These are phyloP conservation scores for Podarcis muralis DNA, from an alignment of 2,113 vertebrate genomes.

Conservation along the genomic window DNA sequence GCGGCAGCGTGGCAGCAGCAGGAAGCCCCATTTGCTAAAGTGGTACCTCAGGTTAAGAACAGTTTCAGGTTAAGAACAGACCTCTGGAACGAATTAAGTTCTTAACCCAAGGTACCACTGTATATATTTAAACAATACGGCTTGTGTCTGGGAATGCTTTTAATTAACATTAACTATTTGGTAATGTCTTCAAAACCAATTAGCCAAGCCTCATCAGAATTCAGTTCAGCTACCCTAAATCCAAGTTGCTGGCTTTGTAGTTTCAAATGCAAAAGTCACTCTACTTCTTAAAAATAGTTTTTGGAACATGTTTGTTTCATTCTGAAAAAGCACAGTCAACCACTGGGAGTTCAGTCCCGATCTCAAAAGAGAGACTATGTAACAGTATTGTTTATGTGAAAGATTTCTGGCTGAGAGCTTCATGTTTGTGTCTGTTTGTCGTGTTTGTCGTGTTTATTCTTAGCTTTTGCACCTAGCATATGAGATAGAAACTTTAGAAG, in stretches of 20 bases:
- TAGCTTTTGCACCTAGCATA: background rate
- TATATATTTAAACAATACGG: slow-evolving; percentile 22
- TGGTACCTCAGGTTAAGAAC: no score
- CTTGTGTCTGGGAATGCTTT: background rate
- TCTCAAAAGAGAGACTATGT: background rate
- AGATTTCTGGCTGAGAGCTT: background rate
- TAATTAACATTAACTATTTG: slow-evolving; percentile 17
- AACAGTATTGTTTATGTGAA: background rate
- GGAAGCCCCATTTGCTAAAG: no score
- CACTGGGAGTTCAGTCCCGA: no score
- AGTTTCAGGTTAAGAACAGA: no score
- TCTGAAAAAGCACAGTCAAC: background rate
- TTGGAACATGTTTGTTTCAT: background rate
- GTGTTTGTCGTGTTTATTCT: background rate
- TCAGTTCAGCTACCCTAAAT: background rate
- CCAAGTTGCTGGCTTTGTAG: background rate
- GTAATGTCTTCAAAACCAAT: slow-evolving; percentile 12
- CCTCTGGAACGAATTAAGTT: no score
- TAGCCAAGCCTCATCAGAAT: background rate
- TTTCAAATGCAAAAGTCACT: background rate
- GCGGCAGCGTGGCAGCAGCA: no score
- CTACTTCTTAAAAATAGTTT: background rate
- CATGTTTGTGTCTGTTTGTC: background rate
- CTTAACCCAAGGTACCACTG: no score
- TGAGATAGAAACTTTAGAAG: background rate